phyloP scores from a whole-genome alignment of 2,888 invertebrate genomes.

The Allolobophora icterica region DNA sequence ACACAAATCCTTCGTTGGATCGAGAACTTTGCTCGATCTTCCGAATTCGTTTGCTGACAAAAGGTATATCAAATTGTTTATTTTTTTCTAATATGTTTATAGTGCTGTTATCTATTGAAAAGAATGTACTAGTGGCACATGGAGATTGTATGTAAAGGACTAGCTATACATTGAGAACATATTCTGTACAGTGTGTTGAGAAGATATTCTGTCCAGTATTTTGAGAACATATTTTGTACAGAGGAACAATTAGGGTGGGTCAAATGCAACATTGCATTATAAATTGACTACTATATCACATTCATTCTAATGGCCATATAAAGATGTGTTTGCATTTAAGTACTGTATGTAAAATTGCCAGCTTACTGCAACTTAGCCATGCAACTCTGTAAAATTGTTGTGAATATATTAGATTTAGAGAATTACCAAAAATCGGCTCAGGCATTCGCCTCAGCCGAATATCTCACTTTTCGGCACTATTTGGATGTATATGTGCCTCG shows the following conservation, averaged over 20 bases:
- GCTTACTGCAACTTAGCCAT: background rate
- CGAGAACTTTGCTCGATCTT: constrained; percentile 54
- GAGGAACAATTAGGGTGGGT: background rate
- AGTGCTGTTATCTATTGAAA: background rate
- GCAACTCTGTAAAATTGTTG: background rate
- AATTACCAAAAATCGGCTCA: too few species aligned
- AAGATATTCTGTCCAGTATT: too few species aligned
- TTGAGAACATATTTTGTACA: too few species aligned
- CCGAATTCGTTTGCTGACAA: constrained; percentile 58
- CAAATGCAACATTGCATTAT: background rate
- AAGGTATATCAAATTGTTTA: constrained; percentile 50
- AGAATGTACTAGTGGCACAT: background rate
- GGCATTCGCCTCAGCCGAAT: too few species aligned
- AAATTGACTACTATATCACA: background rate
- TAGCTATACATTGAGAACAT: too few species aligned
- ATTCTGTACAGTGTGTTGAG: too few species aligned
- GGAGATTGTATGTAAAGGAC: background rate
- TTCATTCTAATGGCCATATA: background rate
- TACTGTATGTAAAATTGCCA: background rate
- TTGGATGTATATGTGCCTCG: too few species aligned
- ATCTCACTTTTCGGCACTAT: too few species aligned
- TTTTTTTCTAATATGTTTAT: background rate
- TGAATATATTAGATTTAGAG: too few species aligned
- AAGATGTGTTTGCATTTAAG: background rate
- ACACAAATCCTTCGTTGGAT: constrained; percentile 70